phyloP scores from a whole-genome alignment of 23 tunicate species.

The Pegea sp. region DNA sequence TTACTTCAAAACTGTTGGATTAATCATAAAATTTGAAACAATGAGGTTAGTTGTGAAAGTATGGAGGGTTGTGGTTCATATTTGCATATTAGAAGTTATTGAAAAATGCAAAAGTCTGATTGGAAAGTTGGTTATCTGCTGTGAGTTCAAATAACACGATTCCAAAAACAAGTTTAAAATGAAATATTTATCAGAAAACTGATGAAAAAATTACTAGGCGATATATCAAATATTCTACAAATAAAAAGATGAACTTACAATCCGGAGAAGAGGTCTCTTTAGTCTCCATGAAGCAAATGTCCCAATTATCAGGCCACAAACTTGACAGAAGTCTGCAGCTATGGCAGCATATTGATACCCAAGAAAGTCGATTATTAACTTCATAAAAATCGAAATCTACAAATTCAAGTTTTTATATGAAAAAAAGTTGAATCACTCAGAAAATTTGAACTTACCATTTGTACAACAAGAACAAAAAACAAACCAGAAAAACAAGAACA shows the following conservation, averaged over 20 bases:
- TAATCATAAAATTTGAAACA: too few species aligned
- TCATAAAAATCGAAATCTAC: neutral
- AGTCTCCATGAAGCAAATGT: neutral
- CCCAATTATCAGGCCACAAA: neutral
- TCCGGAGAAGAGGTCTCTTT: neutral
- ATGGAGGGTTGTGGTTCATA: too few species aligned
- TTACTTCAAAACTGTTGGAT: too few species aligned
- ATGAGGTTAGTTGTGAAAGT: too few species aligned
- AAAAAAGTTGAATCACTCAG: neutral
- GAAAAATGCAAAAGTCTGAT: too few species aligned
- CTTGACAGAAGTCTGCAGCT: neutral
- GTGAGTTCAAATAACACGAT: too few species aligned
- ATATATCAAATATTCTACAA: too few species aligned
- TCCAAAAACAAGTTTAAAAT: too few species aligned
- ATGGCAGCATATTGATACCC: neutral
- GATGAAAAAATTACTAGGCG: too few species aligned
- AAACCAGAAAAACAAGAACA: slow-evolving; percentile 1
- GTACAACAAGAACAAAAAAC: neutral
- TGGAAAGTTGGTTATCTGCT: too few species aligned
- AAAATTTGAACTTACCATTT: neutral
- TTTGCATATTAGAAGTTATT: too few species aligned
- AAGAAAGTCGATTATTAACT: neutral
- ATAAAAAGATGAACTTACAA: neutral
- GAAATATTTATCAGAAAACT: too few species aligned
- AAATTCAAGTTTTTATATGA: neutral